Conservation (phyloP, 2,888 invertebrate species). For the Tiliacea aurago region DNA sequence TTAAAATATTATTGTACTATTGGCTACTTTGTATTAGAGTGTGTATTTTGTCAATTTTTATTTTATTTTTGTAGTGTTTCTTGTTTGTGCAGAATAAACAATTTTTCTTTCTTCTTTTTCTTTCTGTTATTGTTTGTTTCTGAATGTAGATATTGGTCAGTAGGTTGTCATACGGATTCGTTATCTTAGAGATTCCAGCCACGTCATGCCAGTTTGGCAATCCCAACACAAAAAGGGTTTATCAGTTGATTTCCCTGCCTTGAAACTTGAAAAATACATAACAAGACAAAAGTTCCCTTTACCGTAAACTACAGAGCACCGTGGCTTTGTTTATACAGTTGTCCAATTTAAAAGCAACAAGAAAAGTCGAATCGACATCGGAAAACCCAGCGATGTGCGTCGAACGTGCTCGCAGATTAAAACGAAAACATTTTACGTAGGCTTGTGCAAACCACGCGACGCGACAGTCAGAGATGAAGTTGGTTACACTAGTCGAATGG, state of each 20-base stretch:
- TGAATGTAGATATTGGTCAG: too few relatives aligned
- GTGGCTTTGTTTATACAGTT: constrained; percentile 24
- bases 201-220: not conserved
- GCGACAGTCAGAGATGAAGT: constrained; percentile 44
- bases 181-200: too few relatives aligned
- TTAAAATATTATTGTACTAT: too few relatives aligned
- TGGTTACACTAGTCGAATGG: constrained; percentile 50
- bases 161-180: too few relatives aligned
- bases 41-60: too few relatives aligned
- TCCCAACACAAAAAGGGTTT: not conserved
- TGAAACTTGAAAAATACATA: not conserved
- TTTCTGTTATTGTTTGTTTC: too few relatives aligned
- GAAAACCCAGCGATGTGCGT: constrained; percentile 30
- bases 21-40: too few relatives aligned
- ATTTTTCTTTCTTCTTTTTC: too few relatives aligned
- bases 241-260: not conserved
- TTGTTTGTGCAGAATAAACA: too few relatives aligned
- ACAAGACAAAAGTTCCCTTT: not conserved
- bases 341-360: constrained; percentile 28
- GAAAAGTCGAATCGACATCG: constrained; percentile 32
- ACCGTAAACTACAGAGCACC: not conserved
- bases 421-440: constrained; percentile 53
- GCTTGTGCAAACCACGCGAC: constrained; percentile 44
- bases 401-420: constrained; percentile 54
- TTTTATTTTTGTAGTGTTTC: too few relatives aligned